Conservation (phyloP, 2,797 vertebrate species). For the Potorous gilbertii region DNA sequence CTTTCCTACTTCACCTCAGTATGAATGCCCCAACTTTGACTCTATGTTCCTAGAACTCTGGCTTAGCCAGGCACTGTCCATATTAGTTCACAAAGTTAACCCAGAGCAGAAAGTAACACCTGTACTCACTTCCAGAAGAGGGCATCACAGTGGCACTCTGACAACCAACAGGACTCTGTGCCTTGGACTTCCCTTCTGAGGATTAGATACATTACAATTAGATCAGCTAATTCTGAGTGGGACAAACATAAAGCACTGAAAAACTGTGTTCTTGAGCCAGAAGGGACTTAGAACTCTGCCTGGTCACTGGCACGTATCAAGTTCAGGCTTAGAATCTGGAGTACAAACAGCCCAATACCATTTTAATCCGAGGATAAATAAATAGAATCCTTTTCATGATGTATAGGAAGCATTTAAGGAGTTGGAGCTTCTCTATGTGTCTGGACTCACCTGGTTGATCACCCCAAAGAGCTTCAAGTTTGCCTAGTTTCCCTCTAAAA, state of each 20-base stretch:
- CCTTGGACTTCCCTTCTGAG: neutral
- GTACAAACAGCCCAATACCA: neutral
- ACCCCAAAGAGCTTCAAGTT: neutral
- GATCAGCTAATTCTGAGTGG: neutral
- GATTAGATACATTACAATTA: neutral
- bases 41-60: neutral
- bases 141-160: neutral
- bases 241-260: neutral
- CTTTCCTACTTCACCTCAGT: neutral
- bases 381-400: neutral
- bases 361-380: neutral
- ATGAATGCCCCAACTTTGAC: neutral
- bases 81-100: neutral
- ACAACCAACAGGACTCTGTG: neutral
- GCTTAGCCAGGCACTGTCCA: neutral
- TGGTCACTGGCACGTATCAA: neutral
- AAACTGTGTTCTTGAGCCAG: neutral
- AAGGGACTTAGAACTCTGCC: slow-evolving; percentile 17
- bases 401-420: neutral
- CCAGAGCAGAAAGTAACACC: neutral
- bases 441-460: neutral
- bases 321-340: neutral
- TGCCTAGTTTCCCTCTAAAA: neutral
- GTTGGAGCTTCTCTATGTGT: neutral
- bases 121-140: neutral